Evolutionary conservation across 2,797 vertebrate genomes (phyloP).

Genomic region (Chromis chromis): DNA sequence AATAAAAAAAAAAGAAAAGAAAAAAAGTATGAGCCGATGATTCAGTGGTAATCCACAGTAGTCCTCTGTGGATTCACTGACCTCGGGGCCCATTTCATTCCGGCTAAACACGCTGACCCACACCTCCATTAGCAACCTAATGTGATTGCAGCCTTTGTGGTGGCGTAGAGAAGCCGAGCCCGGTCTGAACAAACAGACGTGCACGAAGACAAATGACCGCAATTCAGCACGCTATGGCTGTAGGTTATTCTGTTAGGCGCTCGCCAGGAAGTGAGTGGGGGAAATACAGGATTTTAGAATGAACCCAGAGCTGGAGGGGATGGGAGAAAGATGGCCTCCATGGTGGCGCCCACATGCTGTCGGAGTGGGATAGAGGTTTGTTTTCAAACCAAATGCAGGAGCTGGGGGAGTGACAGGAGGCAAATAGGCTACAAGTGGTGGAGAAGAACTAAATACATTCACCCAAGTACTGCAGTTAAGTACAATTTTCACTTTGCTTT

Average conservation of each 20-base stretch:
- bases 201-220: conserved; percentile 79
- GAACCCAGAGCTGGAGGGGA: conserved; percentile 58
- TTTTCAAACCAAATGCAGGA: background rate
- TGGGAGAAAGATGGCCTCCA: conserved; percentile 30
- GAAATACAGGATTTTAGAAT: conserved; percentile 60
- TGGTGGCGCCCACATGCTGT: background rate
- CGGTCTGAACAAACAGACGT: conserved; percentile 59
- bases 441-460: too few relatives aligned
- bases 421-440: background rate
- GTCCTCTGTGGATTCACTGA: conserved; percentile 24
- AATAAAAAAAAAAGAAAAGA: background rate
- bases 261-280: conserved; percentile 36
- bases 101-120: conserved; percentile 51
- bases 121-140: conserved; percentile 70
- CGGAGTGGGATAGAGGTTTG: background rate
- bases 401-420: background rate
- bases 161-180: conserved; percentile 67
- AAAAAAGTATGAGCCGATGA: conserved; percentile 1
- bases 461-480: too few relatives aligned
- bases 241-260: conserved; percentile 63
- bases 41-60: conserved; percentile 8
- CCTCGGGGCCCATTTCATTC: conserved; percentile 32
- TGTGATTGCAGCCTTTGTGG: conserved; percentile 57
- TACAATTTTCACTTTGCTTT: too few relatives aligned
- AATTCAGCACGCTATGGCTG: conserved; percentile 68